Conservation (phyloP, 2,797 vertebrate species). For the Esox masquinongy region DNA sequence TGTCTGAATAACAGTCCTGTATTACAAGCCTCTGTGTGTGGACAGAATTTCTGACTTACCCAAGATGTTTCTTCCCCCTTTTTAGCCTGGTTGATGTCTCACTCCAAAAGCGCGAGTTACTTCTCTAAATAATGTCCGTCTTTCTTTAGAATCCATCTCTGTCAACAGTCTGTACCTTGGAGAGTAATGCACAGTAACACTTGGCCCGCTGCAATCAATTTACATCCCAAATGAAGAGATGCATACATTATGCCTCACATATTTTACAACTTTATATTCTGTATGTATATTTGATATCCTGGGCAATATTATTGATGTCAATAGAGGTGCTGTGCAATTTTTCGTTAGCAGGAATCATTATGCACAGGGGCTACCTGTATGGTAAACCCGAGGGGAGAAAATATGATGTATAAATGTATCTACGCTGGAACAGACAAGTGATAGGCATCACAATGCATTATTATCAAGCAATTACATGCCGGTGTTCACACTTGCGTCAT, state of each 20-base stretch:
- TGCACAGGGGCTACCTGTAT: too few relatives aligned
- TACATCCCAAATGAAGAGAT: constrained; percentile 23
- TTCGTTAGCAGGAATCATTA: too few relatives aligned
- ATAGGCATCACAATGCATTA: too few relatives aligned
- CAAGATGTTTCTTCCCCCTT: not conserved
- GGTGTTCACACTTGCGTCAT: too few relatives aligned
- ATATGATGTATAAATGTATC: too few relatives aligned
- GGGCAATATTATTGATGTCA: constrained; percentile 30
- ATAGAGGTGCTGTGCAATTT: constrained; percentile 2
- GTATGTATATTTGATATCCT: constrained; percentile 21
- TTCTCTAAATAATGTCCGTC: constrained; percentile 25
- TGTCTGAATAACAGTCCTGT: too few relatives aligned
- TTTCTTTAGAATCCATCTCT: constrained; percentile 35
- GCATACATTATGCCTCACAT: constrained; percentile 19
- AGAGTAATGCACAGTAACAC: constrained; percentile 30
- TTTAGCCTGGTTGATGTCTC: not conserved
- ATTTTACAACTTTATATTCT: constrained; percentile 35
- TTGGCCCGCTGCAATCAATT: constrained; percentile 19
- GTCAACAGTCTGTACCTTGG: constrained; percentile 13
- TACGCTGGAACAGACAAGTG: too few relatives aligned
- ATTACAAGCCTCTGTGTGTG: too few relatives aligned
- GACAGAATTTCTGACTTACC: too few relatives aligned
- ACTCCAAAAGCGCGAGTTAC: too few relatives aligned
- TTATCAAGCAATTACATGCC: too few relatives aligned
- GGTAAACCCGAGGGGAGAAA: too few relatives aligned